A percentile compares a stretch with the other conserved stretches of the same genome.
These are phyloP conservation scores for Panthera uncia DNA, from an alignment of 2,113 vertebrate genomes.

Conservation along the genomic window DNA sequence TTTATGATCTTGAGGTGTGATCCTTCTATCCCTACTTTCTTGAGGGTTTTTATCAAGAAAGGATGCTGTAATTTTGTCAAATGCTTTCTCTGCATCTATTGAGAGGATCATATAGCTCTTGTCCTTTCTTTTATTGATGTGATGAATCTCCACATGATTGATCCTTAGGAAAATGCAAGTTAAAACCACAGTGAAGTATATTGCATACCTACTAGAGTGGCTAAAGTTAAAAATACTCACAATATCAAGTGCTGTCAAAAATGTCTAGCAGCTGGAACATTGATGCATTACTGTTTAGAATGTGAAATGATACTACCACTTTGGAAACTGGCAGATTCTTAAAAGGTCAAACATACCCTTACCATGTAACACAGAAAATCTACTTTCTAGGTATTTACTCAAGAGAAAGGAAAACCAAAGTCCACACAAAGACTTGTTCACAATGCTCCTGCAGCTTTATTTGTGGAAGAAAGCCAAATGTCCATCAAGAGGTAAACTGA, in stretches of 20 bases:
- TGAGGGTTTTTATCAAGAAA: too few species aligned
- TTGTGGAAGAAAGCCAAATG: not conserved
- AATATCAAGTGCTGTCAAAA: not conserved
- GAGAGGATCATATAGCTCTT: too few species aligned
- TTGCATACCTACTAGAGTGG: not conserved
- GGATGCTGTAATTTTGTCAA: too few species aligned
- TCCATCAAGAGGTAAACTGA: not conserved
- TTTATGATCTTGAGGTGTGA: too few species aligned
- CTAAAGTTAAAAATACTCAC: not conserved
- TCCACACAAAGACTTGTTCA: not conserved
- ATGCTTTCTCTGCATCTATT: too few species aligned
- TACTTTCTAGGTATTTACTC: not conserved
- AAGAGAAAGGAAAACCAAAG: not conserved
- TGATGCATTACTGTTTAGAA: not conserved
- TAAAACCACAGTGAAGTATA: not conserved
- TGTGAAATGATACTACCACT: not conserved
- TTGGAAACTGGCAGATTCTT: not conserved
- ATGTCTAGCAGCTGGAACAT: not conserved
- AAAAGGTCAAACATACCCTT: not conserved
- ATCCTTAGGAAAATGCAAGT: not conserved
- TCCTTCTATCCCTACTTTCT: too few species aligned
- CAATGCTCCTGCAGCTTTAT: not conserved
- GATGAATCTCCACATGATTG: not conserved
- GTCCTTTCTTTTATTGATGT: too few species aligned
- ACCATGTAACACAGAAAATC: not conserved